Percentiles rank a stretch among this genome's conserved stretches.
These are phyloP conservation scores for Epicauta chinensis DNA, from an alignment of 1,140 invertebrate species.

Conservation along the genomic window DNA sequence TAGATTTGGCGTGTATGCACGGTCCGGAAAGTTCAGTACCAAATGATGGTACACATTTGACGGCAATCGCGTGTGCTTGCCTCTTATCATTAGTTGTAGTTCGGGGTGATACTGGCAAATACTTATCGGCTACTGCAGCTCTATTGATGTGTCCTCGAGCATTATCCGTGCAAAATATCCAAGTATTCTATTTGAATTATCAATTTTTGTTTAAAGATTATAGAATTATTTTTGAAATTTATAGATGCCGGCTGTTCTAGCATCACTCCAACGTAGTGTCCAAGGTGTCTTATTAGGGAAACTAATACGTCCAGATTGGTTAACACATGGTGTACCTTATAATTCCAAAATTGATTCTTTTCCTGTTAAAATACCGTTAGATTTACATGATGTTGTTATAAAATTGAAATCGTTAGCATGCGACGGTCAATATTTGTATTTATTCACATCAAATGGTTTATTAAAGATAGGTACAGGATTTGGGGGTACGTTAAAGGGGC, in stretches of 20 bases:
- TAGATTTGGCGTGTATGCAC: constrained; percentile 69
- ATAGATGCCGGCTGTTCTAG: constrained; percentile 80
- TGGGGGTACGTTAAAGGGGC: constrained; percentile 80
- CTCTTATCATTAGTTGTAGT: constrained; percentile 88
- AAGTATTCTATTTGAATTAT: constrained; percentile 46
- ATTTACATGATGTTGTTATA: constrained; percentile 42
- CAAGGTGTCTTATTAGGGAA: constrained; percentile 82
- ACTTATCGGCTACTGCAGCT: constrained; percentile 78
- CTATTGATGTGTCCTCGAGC: constrained; percentile 79
- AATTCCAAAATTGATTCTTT: constrained; percentile 71
- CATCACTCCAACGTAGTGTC: constrained; percentile 81
- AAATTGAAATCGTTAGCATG: constrained; percentile 63
- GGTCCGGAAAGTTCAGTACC: constrained; percentile 50
- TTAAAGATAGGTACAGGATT: constrained; percentile 91
- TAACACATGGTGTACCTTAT: constrained; percentile 77
- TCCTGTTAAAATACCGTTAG: constrained; percentile 45
- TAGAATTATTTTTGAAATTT: constrained; percentile 15
- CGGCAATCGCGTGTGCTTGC: constrained; percentile 83
- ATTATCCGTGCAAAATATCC: constrained; percentile 71
- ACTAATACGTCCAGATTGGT: constrained; percentile 77
- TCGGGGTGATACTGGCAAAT: constrained; percentile 86
- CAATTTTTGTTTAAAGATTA: constrained; percentile 11
- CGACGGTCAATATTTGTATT: constrained; percentile 84
- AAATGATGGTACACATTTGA: constrained; percentile 62
- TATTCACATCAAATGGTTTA: constrained; percentile 71